Evolutionary conservation across 2,797 vertebrate genomes (phyloP), one percentile per base, ranked within the genome.

Genomic region (Scolopax bukidnonensis): DNA sequence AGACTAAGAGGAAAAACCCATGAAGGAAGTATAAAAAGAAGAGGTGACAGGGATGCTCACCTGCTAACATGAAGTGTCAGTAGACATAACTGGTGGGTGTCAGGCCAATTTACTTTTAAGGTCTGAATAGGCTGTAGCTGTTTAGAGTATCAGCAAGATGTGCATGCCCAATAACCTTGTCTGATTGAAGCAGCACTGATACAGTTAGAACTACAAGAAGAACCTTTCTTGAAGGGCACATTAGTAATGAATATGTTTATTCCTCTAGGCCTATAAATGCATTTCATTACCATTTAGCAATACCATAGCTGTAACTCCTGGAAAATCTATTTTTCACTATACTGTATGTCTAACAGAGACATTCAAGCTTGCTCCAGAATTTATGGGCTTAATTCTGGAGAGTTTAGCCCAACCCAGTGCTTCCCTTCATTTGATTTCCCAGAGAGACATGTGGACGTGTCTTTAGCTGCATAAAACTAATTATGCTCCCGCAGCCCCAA

Each of bases 401-500:
- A 51, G 40, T 87, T 93, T 69, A 82, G 20, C 74, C 67, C 75
- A 90, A 18, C 19, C 43, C 63, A 54, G 53, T n/a, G 11, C 27
- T 70, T 80, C 18, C 30, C 38, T 61, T 88, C 69, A 47, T 83
- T 48, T 87, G 18, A 74, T 93, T 88, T 84, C 40, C 86, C 79
- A 33, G 51, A 45, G 56, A 76, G 28, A 59, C 63, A 32, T 84
- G 69, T 79, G 82, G 93, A 82, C 1, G 0, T 82, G 59, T 79
- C 83, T 87, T 76, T 79, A 84, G 80, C 87, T 91, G 83, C 70
- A 43, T n/a, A 90, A 93, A 91, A 56, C 40, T 93, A 68, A 91
- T 95, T 95, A 84, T 64, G 57, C 28, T 87, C 48, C 77, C 3
- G 0, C 63, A 77, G 77, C 67, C 73, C 67, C 70, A 74, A 94